A percentile compares a stretch with the other conserved stretches of the same genome.
Conservation (phyloP, 2,888 invertebrate species). For the Pandemis heparana region DNA sequence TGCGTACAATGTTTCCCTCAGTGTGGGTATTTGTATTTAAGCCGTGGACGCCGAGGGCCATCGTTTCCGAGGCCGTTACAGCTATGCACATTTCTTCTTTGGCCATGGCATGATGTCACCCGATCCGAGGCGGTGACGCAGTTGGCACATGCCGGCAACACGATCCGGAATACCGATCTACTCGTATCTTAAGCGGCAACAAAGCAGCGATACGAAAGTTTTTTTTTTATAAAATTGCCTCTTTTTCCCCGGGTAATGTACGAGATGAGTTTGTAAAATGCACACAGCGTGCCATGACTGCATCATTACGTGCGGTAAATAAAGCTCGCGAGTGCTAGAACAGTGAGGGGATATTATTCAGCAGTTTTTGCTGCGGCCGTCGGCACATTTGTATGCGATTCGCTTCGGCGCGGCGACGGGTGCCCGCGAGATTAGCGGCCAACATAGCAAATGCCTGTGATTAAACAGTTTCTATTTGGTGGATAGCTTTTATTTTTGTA, state of each 20-base stretch:
- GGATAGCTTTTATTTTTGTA: constrained; percentile 26
- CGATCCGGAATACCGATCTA: constrained; percentile 56
- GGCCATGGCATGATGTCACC: constrained; percentile 60
- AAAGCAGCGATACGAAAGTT: constrained; percentile 38
- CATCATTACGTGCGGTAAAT: constrained; percentile 72
- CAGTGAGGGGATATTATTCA: constrained; percentile 75
- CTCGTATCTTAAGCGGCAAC: constrained; percentile 43
- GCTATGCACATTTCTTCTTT: constrained; percentile 45
- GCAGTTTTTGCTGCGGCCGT: constrained; percentile 74
- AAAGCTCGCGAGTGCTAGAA: constrained; percentile 65
- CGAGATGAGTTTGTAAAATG: constrained; percentile 66
- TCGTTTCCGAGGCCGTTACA: constrained; percentile 39
- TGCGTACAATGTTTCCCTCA: constrained; percentile 32
- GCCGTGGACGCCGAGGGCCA: constrained; percentile 14
- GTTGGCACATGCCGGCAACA: constrained; percentile 75
- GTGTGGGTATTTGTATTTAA: constrained; percentile 35
- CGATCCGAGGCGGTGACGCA: constrained; percentile 68
- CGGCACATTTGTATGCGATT: constrained; percentile 81
- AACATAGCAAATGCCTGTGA: constrained; percentile 63
- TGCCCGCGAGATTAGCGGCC: constrained; percentile 77
- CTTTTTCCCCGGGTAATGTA: constrained; percentile 42
- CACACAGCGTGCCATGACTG: constrained; percentile 68
- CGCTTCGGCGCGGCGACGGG: constrained; percentile 74
- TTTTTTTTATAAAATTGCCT: constrained; percentile 38
- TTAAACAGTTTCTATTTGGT: constrained; percentile 75